These are phyloP conservation scores for Trinectes maculatus DNA, from an alignment of 2,113 vertebrate species.

Conservation along the genomic window DNA sequence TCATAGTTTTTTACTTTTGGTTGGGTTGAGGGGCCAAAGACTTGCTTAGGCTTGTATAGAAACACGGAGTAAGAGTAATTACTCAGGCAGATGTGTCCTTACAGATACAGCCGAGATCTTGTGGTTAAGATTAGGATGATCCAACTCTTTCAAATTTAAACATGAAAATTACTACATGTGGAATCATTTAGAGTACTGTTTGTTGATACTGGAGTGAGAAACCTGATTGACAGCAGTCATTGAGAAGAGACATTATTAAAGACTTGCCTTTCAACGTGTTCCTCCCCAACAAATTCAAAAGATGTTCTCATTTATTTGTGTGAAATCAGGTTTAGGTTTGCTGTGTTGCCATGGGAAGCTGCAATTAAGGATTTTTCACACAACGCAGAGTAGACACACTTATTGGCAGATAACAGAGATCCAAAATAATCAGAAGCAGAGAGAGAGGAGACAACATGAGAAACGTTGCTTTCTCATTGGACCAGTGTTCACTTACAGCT, in stretches of 20 bases:
- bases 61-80: too few relatives aligned
- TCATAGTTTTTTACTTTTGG: too few relatives aligned
- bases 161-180: neutral
- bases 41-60: neutral
- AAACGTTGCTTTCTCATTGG: neutral
- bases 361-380: neutral
- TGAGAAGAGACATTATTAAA: conserved; percentile 3
- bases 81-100: neutral
- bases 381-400: neutral
- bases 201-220: conserved; percentile 20
- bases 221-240: neutral
- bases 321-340: neutral
- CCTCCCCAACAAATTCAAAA: conserved; percentile 21
- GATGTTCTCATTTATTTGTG: neutral
- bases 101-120: too few relatives aligned
- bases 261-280: neutral
- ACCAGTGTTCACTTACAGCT: too few relatives aligned
- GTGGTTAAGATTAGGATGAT: too few relatives aligned
- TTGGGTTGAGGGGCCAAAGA: neutral
- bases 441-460: neutral
- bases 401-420: neutral
- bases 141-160: too few relatives aligned
- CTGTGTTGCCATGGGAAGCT: neutral
- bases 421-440: conserved; percentile 32
- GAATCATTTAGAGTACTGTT: neutral